Conservation (phyloP, 2,113 vertebrate species). For the Gila orcuttii region DNA sequence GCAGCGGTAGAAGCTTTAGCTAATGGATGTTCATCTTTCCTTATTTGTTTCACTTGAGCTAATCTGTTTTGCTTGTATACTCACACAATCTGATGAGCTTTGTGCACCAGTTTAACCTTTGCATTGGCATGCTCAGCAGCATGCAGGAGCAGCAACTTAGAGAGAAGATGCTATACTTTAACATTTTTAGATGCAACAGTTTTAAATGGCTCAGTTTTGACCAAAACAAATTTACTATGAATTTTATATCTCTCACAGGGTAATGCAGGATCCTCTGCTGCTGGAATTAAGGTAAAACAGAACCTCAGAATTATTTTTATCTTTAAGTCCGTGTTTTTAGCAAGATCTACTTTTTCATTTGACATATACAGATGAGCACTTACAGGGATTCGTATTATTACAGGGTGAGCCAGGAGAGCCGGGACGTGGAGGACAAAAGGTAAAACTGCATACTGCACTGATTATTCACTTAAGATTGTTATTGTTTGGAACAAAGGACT, state of each 20-base stretch:
- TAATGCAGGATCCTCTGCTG: slow-evolving; percentile 95
- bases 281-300: slow-evolving; percentile 91
- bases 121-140: background rate
- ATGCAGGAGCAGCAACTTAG: background rate
- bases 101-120: background rate
- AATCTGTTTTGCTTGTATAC: too few species aligned
- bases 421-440: slow-evolving; percentile 91
- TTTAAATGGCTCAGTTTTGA: background rate
- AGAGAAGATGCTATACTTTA: too few species aligned
- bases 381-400: slow-evolving; percentile 43
- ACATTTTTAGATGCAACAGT: background rate
- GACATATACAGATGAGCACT: background rate
- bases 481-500: background rate
- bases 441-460: slow-evolving; percentile 68
- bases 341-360: background rate
- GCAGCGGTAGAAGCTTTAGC: background rate
- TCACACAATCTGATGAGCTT: too few species aligned
- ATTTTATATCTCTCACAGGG: slow-evolving; percentile 76
- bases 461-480: background rate
- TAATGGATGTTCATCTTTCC: background rate
- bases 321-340: background rate
- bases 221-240: background rate
- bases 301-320: background rate
- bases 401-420: slow-evolving; percentile 97
- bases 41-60: too few species aligned